phyloP scores from a whole-genome alignment of 2,888 invertebrate species.

The Tetramorium bicarinatum region DNA sequence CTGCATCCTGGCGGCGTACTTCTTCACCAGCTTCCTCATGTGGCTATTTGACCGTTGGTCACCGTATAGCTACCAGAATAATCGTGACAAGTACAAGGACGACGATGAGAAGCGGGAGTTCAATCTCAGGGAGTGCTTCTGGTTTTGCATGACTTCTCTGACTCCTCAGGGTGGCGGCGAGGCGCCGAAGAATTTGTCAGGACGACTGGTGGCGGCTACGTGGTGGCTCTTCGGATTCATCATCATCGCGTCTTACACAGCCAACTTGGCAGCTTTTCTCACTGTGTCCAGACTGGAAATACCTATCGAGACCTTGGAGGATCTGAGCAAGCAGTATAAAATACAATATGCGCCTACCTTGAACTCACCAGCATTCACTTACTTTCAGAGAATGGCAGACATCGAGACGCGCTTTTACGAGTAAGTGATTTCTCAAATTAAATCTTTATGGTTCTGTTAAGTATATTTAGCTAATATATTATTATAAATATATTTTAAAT shows the following conservation, averaged over 20 bases:
- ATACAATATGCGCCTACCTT: constrained; percentile 97
- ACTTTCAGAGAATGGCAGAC: constrained; percentile 98
- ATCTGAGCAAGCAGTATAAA: constrained; percentile 97
- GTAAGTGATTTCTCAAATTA: constrained; percentile 86
- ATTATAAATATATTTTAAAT: not conserved
- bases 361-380: constrained; percentile 96
- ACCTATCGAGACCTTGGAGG: constrained; percentile 97
- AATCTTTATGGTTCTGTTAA: not conserved
- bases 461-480: not conserved
- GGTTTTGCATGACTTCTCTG: constrained; percentile 99
- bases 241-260: constrained; percentile 99
- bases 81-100: constrained; percentile 96
- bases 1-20: constrained; percentile 97
- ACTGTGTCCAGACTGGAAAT: constrained; percentile 97
- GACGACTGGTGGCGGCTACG: constrained; percentile 97
- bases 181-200: constrained; percentile 98
- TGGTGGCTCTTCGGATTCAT: constrained; percentile 99
- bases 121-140: constrained; percentile 97
- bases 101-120: constrained; percentile 98
- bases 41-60: constrained; percentile 99
- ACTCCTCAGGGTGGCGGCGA: constrained; percentile 98
- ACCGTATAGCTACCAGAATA: constrained; percentile 98
- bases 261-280: constrained; percentile 98
- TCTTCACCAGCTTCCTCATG: constrained; percentile 97
- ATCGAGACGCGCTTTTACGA: constrained; percentile 98